A percentile compares a stretch with the other conserved stretches of the same genome.
Evolutionary conservation across 2,888 invertebrate genomes (phyloP).

Genomic region (Melieria crassipennis): DNA sequence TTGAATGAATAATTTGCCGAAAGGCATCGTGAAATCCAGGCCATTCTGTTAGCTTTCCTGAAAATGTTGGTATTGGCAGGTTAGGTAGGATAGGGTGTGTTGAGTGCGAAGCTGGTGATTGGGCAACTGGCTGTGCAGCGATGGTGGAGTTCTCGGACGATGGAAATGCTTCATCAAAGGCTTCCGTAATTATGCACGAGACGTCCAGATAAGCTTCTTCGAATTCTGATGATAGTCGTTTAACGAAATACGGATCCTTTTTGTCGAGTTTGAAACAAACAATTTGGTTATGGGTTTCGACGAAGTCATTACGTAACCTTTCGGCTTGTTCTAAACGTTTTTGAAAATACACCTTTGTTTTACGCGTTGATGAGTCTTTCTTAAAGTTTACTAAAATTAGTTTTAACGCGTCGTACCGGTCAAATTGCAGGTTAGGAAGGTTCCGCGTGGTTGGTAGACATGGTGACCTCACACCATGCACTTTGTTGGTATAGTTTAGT

Average conservation of each 20-base stretch:
- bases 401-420: conserved; percentile 2
- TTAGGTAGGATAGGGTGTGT: conserved; percentile 14
- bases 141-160: neutral
- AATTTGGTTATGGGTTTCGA: conserved; percentile 8
- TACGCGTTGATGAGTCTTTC: conserved; percentile 17
- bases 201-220: conserved; percentile 20
- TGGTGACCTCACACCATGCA: too few relatives aligned
- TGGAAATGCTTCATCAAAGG: conserved; percentile 10
- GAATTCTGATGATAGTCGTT: conserved; percentile 11
- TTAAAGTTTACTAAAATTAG: conserved; percentile 17
- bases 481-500: too few relatives aligned
- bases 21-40: conserved; percentile 29
- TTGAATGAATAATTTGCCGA: conserved; percentile 21
- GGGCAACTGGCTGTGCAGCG: neutral
- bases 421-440: conserved; percentile 3
- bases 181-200: conserved; percentile 6
- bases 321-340: conserved; percentile 10
- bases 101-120: neutral
- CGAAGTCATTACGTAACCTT: neutral
- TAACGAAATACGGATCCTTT: neutral
- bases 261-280: conserved; percentile 10
- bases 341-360: conserved; percentile 16
- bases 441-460: too few relatives aligned
- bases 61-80: conserved; percentile 27
- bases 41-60: conserved; percentile 34